phyloP scores from a whole-genome alignment of 2,888 invertebrate species.

The Seira ritae region DNA sequence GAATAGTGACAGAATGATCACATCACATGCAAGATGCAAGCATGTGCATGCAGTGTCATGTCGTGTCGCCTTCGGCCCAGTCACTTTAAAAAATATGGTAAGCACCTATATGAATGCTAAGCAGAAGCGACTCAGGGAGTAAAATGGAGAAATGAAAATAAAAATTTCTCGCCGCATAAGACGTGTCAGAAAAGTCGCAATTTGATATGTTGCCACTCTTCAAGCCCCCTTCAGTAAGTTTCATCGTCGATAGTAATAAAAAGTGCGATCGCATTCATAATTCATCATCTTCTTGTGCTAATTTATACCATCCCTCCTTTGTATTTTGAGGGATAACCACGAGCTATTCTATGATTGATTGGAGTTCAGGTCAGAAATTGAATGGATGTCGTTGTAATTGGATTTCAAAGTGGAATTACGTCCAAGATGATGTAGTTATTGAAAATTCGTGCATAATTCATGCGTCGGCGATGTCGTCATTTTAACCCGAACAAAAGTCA shows the following conservation, averaged over 20 bases:
- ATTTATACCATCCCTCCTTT: no score
- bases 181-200: not conserved
- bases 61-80: constrained; percentile 38
- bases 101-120: not conserved
- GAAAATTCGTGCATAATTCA: no score
- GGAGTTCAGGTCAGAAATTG: no score
- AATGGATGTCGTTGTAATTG: no score
- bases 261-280: not conserved
- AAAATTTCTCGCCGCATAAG: not conserved
- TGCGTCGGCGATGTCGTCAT: no score
- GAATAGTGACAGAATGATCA: constrained; percentile 7
- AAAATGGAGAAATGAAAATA: not conserved
- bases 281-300: no score
- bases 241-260: not conserved
- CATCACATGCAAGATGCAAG: not conserved
- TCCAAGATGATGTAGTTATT: no score
- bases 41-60: constrained; percentile 12
- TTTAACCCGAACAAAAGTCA: no score
- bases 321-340: no score
- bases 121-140: not conserved
- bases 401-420: no score
- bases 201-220: not conserved
- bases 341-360: no score
- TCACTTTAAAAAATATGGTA: not conserved
- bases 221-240: not conserved